phyloP scores from a whole-genome alignment of 1,140 invertebrate species.

The Aphelenchoides fujianensis region DNA sequence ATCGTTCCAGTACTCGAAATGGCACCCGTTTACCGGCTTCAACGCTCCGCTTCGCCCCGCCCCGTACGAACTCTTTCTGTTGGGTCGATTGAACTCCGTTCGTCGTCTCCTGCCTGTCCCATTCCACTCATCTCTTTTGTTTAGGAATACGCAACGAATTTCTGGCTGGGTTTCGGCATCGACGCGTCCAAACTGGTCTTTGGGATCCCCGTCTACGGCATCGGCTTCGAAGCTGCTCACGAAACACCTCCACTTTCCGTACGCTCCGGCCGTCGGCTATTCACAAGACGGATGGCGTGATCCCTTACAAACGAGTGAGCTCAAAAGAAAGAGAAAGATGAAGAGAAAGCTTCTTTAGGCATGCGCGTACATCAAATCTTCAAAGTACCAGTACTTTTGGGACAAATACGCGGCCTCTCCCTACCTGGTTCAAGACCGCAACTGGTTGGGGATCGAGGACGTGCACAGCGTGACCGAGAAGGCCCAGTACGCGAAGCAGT shows the following conservation, averaged over 20 bases:
- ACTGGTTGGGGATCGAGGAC: slow-evolving; percentile 41
- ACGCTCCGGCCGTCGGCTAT: slow-evolving; percentile 36
- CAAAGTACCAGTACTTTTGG: slow-evolving; percentile 39
- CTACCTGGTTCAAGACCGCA: slow-evolving; percentile 35
- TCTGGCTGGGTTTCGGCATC: slow-evolving; percentile 34
- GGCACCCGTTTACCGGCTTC: slow-evolving; percentile 49
- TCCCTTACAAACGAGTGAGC: slow-evolving; percentile 24
- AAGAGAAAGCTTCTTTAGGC: slow-evolving; percentile 10
- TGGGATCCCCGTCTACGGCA: slow-evolving; percentile 50
- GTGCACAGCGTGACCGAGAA: slow-evolving; percentile 36
- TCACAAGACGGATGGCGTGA: slow-evolving; percentile 23
- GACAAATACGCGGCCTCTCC: slow-evolving; percentile 41
- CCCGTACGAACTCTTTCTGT: slow-evolving; percentile 36
- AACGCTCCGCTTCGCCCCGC: slow-evolving; percentile 42
- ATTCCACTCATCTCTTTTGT: slow-evolving; percentile 2
- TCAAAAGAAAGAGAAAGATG: slow-evolving; percentile 5
- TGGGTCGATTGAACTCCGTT: slow-evolving; percentile 49
- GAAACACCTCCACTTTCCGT: slow-evolving; percentile 34
- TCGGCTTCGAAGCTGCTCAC: slow-evolving; percentile 37
- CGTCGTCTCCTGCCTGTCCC: background rate
- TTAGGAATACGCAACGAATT: slow-evolving; percentile 40
- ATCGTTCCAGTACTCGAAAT: slow-evolving; percentile 27
- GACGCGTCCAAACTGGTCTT: slow-evolving; percentile 40
- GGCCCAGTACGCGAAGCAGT: slow-evolving; percentile 33
- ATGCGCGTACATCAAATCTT: slow-evolving; percentile 16